Percentiles rank a stretch among this genome's conserved stretches.
These are phyloP conservation scores for Anhinga anhinga DNA, from an alignment of 2,113 vertebrate genomes.

Conservation along the genomic window DNA sequence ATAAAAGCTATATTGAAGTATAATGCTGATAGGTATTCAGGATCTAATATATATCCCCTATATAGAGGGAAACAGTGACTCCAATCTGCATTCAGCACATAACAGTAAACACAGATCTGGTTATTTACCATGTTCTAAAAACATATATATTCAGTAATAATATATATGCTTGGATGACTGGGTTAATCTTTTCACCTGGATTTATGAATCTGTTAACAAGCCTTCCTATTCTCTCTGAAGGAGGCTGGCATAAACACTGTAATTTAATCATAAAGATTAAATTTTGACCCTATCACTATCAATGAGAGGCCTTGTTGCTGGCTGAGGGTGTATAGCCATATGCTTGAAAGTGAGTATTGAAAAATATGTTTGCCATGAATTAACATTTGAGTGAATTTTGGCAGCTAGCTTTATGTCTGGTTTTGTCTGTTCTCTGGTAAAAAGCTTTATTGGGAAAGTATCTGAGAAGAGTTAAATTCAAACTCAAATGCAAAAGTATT, in stretches of 20 bases:
- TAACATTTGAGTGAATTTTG: background rate
- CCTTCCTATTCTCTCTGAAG: background rate
- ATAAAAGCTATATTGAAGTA: background rate
- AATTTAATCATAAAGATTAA: background rate
- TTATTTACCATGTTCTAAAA: background rate
- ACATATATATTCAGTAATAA: background rate
- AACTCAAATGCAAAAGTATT: background rate
- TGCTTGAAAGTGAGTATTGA: background rate
- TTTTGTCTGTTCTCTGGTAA: background rate
- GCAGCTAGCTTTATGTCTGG: background rate
- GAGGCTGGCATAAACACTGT: background rate
- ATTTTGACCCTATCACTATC: background rate
- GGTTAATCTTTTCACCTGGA: background rate
- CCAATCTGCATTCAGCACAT: background rate
- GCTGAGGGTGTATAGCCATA: background rate
- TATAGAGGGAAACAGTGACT: background rate
- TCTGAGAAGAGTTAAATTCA: background rate
- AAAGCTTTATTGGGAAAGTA: background rate
- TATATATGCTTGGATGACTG: background rate
- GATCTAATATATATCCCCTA: background rate
- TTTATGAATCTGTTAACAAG: background rate
- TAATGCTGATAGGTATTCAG: background rate
- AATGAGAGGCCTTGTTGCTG: background rate
- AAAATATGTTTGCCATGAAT: background rate
- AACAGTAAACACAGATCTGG: background rate